Evolutionary conservation across 2,888 invertebrate species (phyloP).

Genomic region (Salpingus planirostris): DNA sequence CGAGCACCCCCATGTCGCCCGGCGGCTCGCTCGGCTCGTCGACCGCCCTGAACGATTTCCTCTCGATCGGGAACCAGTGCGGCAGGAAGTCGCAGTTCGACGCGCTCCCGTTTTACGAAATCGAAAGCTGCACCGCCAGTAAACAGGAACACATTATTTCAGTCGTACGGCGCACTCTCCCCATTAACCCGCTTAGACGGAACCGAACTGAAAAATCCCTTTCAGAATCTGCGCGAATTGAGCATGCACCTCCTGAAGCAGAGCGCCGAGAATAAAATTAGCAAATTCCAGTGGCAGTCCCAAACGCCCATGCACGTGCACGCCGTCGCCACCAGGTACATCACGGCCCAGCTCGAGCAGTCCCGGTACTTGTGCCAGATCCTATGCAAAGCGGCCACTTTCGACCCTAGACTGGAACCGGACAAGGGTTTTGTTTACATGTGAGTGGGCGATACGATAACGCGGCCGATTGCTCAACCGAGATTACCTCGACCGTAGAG

Average conservation of each 20-base stretch:
- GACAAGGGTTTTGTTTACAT: constrained; percentile 71
- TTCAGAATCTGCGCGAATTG: constrained; percentile 72
- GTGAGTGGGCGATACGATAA: constrained; percentile 50
- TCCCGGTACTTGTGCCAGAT: constrained; percentile 69
- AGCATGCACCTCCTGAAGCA: constrained; percentile 74
- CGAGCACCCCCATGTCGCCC: constrained; percentile 77
- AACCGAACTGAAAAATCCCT: constrained; percentile 3
- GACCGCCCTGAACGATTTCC: constrained; percentile 41
- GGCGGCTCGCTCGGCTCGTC: constrained; percentile 45
- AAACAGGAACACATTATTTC: constrained; percentile 83
- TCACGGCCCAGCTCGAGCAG: constrained; percentile 72
- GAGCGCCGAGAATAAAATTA: constrained; percentile 44
- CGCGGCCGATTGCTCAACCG: too few relatives aligned
- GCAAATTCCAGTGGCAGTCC: constrained; percentile 42
- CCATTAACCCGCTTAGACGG: too few relatives aligned
- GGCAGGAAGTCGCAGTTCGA: constrained; percentile 44
- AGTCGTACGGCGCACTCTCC: constrained; percentile 60
- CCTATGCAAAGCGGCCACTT: constrained; percentile 58
- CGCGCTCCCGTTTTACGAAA: constrained; percentile 68
- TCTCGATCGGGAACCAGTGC: constrained; percentile 42
- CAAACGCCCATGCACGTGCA: constrained; percentile 66
- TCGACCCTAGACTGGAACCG: constrained; percentile 58
- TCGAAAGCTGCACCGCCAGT: constrained; percentile 78
- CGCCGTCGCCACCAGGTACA: constrained; percentile 72
- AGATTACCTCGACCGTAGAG: too few relatives aligned